Percentiles rank a stretch among this genome's conserved stretches.
Evolutionary conservation across 2,888 invertebrate genomes (phyloP).

Genomic region (Eucriotettix oculatus): DNA sequence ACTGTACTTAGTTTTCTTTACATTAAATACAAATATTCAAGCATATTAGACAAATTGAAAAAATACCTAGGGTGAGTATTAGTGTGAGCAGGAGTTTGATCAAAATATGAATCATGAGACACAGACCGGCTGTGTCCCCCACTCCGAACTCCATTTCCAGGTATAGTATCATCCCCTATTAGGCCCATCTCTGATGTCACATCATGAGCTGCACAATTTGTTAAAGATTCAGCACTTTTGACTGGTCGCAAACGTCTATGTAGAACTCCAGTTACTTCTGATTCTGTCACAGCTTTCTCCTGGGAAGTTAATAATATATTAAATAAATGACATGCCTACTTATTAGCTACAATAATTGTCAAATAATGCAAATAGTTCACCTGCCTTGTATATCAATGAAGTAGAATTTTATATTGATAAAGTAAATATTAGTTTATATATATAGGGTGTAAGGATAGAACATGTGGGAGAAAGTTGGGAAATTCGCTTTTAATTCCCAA

Average conservation of each 20-base stretch:
- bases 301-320: constrained; percentile 8
- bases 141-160: constrained; percentile 22
- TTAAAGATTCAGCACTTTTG: constrained; percentile 52
- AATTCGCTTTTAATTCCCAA: too few species aligned
- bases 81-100: constrained; percentile 29
- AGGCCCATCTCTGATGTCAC: constrained; percentile 8
- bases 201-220: constrained; percentile 21
- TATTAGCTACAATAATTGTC: too few species aligned
- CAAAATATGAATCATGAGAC: constrained; percentile 88
- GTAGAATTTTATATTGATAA: too few species aligned
- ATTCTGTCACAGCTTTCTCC: constrained; percentile 27
- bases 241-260: constrained; percentile 41
- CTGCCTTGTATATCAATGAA: too few species aligned
- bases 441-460: too few species aligned
- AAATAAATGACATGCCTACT: too few species aligned
- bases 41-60: too few species aligned
- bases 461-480: too few species aligned
- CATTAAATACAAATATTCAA: too few species aligned
- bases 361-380: too few species aligned
- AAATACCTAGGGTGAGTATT: constrained; percentile 1
- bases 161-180: constrained; percentile 9
- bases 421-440: too few species aligned
- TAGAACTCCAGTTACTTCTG: constrained; percentile 25
- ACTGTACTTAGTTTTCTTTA: too few species aligned
- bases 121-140: constrained; percentile 50